phyloP scores from a whole-genome alignment of 1,140 invertebrate genomes.

The Leptopilina clavipes region DNA sequence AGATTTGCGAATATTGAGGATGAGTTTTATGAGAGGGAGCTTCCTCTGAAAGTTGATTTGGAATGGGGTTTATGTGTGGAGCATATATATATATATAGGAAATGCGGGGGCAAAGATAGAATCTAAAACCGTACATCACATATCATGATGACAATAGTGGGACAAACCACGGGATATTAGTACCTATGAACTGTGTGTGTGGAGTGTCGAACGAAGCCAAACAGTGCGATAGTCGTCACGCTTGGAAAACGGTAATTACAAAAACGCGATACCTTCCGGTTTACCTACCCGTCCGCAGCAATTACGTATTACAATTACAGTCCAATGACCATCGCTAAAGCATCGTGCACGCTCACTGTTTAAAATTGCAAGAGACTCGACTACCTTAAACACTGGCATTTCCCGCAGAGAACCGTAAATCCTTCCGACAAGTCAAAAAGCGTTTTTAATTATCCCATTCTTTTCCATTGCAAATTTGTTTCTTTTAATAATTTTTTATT shows the following conservation, averaged over 20 bases:
- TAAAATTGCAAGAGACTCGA: slow-evolving; percentile 1
- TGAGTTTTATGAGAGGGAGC: background rate
- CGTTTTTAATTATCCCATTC: background rate
- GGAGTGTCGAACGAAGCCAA: slow-evolving; percentile 6
- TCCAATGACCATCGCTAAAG: slow-evolving; percentile 17
- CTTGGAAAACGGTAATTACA: slow-evolving; percentile 31
- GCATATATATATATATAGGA: background rate
- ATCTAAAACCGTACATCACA: slow-evolving; percentile 24
- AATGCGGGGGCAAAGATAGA: background rate
- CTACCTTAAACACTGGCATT: background rate
- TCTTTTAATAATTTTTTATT: background rate
- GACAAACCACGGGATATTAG: slow-evolving; percentile 15
- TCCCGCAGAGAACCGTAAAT: too few relatives aligned
- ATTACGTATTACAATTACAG: slow-evolving; percentile 29
- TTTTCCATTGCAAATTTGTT: background rate
- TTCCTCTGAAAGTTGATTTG: background rate
- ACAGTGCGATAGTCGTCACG: slow-evolving; percentile 1
- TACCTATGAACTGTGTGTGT: background rate
- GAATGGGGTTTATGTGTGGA: background rate
- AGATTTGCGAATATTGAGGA: background rate
- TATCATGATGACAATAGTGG: slow-evolving; percentile 27
- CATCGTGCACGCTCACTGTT: background rate
- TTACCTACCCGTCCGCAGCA: slow-evolving; percentile 9
- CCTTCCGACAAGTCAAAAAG: too few relatives aligned
- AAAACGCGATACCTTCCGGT: slow-evolving; percentile 22